A percentile compares a stretch with the other conserved stretches of the same genome.
Evolutionary conservation across 1,140 invertebrate genomes (phyloP).

Genomic region (Drosophila nikananu): DNA sequence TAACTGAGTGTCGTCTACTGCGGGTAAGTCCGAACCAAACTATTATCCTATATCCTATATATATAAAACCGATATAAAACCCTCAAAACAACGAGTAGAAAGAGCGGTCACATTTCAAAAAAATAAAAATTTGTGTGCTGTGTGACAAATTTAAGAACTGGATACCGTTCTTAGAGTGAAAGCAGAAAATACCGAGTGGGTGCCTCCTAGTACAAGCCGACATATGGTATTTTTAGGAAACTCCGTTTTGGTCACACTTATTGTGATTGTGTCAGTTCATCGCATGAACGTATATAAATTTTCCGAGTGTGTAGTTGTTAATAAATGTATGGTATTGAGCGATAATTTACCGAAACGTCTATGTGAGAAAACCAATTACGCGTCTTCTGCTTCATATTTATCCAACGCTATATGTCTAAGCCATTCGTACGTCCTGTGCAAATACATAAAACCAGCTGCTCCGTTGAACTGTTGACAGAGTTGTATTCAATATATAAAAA

Average conservation of each 20-base stretch:
- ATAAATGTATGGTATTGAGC: slow-evolving; percentile 15
- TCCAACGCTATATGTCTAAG: neutral
- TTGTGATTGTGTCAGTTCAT: slow-evolving; percentile 18
- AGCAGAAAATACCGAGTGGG: neutral
- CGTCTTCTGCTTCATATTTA: neutral
- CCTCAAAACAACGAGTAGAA: too few species aligned
- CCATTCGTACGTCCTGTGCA: neutral
- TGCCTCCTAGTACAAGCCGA: too few species aligned
- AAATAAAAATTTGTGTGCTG: too few species aligned
- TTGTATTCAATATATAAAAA: slow-evolving; percentile 8
- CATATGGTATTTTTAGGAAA: too few species aligned
- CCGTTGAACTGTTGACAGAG: slow-evolving; percentile 19
- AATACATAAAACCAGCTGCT: slow-evolving; percentile 3
- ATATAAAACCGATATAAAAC: too few species aligned
- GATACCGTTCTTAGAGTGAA: too few species aligned
- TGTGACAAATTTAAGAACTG: too few species aligned
- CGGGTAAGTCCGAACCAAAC: too few species aligned
- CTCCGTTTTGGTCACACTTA: neutral
- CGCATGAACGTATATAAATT: slow-evolving; percentile 12
- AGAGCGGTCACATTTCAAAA: too few species aligned
- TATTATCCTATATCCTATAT: too few species aligned
- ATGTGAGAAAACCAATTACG: slow-evolving; percentile 11
- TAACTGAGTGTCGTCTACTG: too few species aligned
- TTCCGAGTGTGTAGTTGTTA: slow-evolving; percentile 17
- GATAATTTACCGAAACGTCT: slow-evolving; percentile 14